Percentiles rank a stretch among this genome's conserved stretches.
Evolutionary conservation across 2,888 invertebrate species (phyloP).

Genomic region (Strigamia transsilvanica): DNA sequence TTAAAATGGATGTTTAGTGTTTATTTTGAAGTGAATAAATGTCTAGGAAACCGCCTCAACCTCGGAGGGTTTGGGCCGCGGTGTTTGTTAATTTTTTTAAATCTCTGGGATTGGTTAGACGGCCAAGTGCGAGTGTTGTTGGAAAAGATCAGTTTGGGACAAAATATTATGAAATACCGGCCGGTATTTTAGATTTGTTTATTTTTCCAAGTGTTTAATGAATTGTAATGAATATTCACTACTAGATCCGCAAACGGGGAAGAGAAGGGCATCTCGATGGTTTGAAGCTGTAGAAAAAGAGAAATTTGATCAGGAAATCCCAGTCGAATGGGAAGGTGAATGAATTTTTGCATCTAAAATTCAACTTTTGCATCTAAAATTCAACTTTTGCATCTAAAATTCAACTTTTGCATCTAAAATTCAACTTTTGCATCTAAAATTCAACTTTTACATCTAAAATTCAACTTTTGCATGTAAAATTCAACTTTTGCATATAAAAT

Average conservation of each 20-base stretch:
- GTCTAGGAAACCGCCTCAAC: background rate
- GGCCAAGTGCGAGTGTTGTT: slow-evolving; percentile 68
- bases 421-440: too few relatives aligned
- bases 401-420: too few relatives aligned
- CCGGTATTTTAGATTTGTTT: slow-evolving; percentile 57
- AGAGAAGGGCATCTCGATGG: slow-evolving; percentile 74
- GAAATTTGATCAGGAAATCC: slow-evolving; percentile 76
- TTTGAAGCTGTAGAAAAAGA: slow-evolving; percentile 75
- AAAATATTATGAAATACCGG: slow-evolving; percentile 80
- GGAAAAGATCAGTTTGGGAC: slow-evolving; percentile 85
- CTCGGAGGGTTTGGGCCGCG: slow-evolving; percentile 61
- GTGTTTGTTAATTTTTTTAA: slow-evolving; percentile 72
- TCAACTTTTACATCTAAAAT: too few relatives aligned
- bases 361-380: background rate
- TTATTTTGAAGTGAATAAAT: background rate
- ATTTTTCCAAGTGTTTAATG: background rate
- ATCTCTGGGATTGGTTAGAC: slow-evolving; percentile 69
- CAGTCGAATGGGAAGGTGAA: slow-evolving; percentile 81
- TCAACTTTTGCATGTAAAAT: too few relatives aligned
- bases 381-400: too few relatives aligned
- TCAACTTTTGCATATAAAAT: too few relatives aligned
- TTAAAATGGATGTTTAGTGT: too few relatives aligned
- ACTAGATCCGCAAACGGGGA: slow-evolving; percentile 71
- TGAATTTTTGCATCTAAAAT: too few relatives aligned
- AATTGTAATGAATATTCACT: background rate